phyloP scores from a whole-genome alignment of 2,888 invertebrate species.

The Pomacea canaliculata region DNA sequence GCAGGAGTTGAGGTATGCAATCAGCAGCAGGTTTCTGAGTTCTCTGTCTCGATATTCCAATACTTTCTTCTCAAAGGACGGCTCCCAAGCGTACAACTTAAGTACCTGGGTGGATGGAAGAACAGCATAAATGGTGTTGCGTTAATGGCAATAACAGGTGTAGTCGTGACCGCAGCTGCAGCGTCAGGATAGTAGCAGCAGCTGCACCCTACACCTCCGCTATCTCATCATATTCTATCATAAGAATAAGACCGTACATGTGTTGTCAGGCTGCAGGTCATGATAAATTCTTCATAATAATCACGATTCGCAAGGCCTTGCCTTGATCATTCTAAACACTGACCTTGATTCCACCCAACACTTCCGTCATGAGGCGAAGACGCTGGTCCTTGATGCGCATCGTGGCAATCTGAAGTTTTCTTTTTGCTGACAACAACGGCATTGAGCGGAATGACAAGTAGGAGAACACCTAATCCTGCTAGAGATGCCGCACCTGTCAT shows the following conservation, averaged over 20 bases:
- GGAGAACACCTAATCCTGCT: constrained; percentile 91
- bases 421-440: constrained; percentile 62
- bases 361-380: constrained; percentile 62
- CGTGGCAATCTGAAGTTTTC: constrained; percentile 57
- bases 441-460: constrained; percentile 81
- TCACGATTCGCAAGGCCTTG: too few species aligned
- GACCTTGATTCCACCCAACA: constrained; percentile 63
- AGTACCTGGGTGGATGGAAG: constrained; percentile 62
- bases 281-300: too few species aligned
- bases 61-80: constrained; percentile 70
- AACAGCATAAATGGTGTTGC: not conserved
- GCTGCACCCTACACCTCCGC: too few species aligned
- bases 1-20: constrained; percentile 80
- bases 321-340: too few species aligned
- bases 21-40: constrained; percentile 85
- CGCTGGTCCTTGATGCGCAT: constrained; percentile 62
- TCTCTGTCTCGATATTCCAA: constrained; percentile 85
- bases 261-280: too few species aligned
- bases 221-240: too few species aligned
- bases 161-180: too few species aligned
- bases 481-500: constrained; percentile 88
- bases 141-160: not conserved
- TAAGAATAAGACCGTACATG: too few species aligned
- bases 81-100: constrained; percentile 73
- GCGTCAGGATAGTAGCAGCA: too few species aligned